Evolutionary conservation across 2,113 vertebrate species (phyloP), one percentile per base, ranked within the genome.

Genomic region (Chitala chitala): DNA sequence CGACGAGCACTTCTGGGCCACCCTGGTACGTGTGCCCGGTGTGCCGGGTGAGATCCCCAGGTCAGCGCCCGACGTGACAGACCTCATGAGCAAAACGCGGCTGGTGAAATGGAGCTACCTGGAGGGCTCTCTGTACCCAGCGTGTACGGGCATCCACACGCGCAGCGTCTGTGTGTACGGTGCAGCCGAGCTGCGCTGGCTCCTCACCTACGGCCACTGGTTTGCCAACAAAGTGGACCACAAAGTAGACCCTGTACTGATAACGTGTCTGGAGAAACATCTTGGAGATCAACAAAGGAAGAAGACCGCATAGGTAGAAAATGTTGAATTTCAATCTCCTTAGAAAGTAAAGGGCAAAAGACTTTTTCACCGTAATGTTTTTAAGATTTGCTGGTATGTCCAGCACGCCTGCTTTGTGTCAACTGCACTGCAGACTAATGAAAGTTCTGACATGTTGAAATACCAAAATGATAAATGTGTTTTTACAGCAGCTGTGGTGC

Each of bases 1-100:
- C 0, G 96, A 98, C 73, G 96, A 98, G 74, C 95, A 98, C 78
- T 98, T 95, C 81, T 98, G 96, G 96, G 95, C 96, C 44, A 94
- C 94, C 0, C 86, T 98, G 51, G 89, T 86, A 69, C 91, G 96
- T 42, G 75, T 97, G 9, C 94, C 94, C 0, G 94, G 93, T 0
- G 82, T 93, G 0, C 96, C 96, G 0, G 94, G 95, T 0, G 93
- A 88, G 77, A 78, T 98, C 77, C 81, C 89, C 54, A 84, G 92
- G 63, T 85, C 88, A 0, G 77, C 85, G 53, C 81, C 89, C 0
- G 95, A 96, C 17, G 80, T 98, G 74, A 94, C 94, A 3, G 96
- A 98, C 79, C 78, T 96, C 20, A 91, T 93, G 83, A 98, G 95
- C 77, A 96, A 90, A 86, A 94, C 95, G 12, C 89, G 96, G 54